phyloP scores from a whole-genome alignment of 2,888 invertebrate genomes.

The Cheilosia variabilis region DNA sequence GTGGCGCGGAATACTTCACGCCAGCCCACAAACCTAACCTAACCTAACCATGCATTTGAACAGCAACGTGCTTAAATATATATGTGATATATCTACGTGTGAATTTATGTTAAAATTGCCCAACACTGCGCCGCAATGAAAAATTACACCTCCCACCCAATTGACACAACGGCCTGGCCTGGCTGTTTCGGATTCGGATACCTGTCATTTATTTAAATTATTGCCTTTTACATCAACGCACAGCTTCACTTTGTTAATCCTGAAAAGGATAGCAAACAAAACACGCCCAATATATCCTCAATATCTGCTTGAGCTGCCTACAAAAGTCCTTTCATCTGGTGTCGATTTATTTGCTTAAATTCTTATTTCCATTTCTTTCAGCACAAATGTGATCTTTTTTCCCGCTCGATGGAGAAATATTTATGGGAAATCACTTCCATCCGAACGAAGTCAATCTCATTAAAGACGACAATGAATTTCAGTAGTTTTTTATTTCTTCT shows the following conservation, averaged over 20 bases:
- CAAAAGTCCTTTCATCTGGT: conserved; percentile 28
- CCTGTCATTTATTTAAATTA: conserved; percentile 28
- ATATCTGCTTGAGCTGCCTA: conserved; percentile 10
- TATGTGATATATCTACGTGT: no score
- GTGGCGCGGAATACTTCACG: no score
- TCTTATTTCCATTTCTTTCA: conserved; percentile 18
- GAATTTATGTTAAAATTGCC: no score
- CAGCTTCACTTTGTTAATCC: not conserved
- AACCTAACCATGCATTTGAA: no score
- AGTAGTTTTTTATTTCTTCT: conserved; percentile 12
- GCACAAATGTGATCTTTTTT: conserved; percentile 7
- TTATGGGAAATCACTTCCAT: not conserved
- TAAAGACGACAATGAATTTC: not conserved
- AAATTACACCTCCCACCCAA: no score
- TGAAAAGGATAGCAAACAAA: conserved; percentile 1
- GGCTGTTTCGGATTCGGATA: conserved; percentile 16
- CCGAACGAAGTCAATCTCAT: no score
- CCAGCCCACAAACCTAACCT: no score
- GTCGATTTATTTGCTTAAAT: conserved; percentile 20
- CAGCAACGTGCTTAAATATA: no score
- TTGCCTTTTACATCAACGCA: conserved; percentile 28
- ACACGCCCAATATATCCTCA: not conserved
- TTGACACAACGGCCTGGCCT: not conserved
- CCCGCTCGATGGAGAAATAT: not conserved
- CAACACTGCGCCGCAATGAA: no score